Evolutionary conservation across 2,888 invertebrate genomes (phyloP), one percentile per base, ranked within the genome.

Genomic region (Cheilosia variabilis): DNA sequence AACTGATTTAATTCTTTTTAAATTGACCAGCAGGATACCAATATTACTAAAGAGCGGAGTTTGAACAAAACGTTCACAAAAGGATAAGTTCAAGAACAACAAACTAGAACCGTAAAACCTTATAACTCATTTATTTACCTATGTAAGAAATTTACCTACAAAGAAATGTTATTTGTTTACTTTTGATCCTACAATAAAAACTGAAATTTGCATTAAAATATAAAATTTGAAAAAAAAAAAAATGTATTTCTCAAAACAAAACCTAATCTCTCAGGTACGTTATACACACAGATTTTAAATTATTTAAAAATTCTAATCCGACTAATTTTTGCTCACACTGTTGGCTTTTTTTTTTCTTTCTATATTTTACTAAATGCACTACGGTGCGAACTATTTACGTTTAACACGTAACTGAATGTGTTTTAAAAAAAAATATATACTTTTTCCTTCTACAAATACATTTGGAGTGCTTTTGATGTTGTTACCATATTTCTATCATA

Each of bases 111-210:
- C 37, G 31, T 43, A 15, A 43, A 71, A 69, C 37, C 37, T 37
- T 22, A 47, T 47, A 31, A 4, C 24, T 52, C 19, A 62, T 31
- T n/a, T 68, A 19, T 77, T 34, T 78, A 62, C 62, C 57, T 53
- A 41, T 63, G 34, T 73, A 73, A 79, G 55, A 69, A 53, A 68
- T 41, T 57, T 65, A 53, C 37, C 41, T 6, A 50, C 13, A 52
- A 57, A 55, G 9, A 37, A 9, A 69, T 63, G 60, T 62, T 60
- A 52, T 60, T 50, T 77, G 41, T 55, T 37, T 34, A 77, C 45
- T 68, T 69, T 80, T 80, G 69, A 65, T 80, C 75, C 65, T 75
- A 75, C 4, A 84, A 84, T 79, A 84, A 84, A 84, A 41, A 45
- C 22, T 34, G 24, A 79, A 79, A 63, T 66, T 31, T 83, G 34